Conservation (phyloP, 2,888 invertebrate species). For the Liodrosophila aerea region DNA sequence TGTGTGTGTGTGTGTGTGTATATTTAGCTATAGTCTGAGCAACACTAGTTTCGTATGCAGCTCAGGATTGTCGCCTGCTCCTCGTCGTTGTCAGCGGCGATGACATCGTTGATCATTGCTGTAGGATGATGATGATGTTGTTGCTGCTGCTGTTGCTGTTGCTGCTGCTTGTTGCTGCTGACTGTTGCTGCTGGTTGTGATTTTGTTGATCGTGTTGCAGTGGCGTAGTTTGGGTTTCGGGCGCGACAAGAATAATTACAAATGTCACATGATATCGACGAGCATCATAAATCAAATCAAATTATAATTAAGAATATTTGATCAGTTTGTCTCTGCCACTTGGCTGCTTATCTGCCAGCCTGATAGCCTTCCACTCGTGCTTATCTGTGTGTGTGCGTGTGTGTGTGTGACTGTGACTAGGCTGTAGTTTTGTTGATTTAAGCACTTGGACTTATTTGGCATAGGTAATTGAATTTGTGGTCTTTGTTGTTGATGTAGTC, state of each 20-base stretch:
- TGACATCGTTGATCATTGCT: slow-evolving; percentile 74
- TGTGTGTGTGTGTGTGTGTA: slow-evolving; percentile 1
- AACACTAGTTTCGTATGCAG: slow-evolving; percentile 70
- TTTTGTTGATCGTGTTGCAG: slow-evolving; percentile 60
- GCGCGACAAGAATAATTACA: slow-evolving; percentile 82
- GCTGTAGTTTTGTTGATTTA: slow-evolving; percentile 65
- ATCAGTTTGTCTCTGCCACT: slow-evolving; percentile 58
- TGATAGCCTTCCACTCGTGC: slow-evolving; percentile 50
- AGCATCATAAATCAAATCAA: slow-evolving; percentile 81
- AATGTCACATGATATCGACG: slow-evolving; percentile 80
- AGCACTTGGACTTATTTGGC: slow-evolving; percentile 76
- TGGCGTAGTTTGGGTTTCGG: slow-evolving; percentile 52
- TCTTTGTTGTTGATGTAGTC: slow-evolving; percentile 61
- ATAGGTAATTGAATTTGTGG: slow-evolving; percentile 77
- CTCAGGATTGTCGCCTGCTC: slow-evolving; percentile 78
- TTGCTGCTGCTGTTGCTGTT: slow-evolving; percentile 24
- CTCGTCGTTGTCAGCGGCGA: slow-evolving; percentile 69
- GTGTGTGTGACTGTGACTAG: slow-evolving; percentile 29
- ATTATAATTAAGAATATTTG: slow-evolving; percentile 78
- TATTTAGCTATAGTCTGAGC: slow-evolving; percentile 8
- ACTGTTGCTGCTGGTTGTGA: slow-evolving; percentile 39
- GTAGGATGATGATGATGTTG: slow-evolving; percentile 49
- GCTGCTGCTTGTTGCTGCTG: slow-evolving; percentile 22
- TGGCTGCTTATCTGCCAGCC: slow-evolving; percentile 48
- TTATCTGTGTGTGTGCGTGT: slow-evolving; percentile 37